Evolutionary conservation across 1,140 invertebrate species (phyloP).

Genomic region (Probaryconus sp.): DNA sequence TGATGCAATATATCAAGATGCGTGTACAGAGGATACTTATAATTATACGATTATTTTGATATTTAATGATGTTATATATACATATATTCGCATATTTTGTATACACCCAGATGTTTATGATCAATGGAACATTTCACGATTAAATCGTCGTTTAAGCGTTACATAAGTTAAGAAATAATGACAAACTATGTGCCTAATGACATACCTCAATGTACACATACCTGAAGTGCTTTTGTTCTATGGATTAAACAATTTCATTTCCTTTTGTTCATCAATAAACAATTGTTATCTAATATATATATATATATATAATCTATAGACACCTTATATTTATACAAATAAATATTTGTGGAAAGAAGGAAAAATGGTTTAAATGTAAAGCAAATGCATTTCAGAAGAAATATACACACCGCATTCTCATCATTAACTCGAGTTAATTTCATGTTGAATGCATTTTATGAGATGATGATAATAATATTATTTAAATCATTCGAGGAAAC

Average conservation of each 20-base stretch:
- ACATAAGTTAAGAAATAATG: slow-evolving; percentile 58
- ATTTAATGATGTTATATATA: slow-evolving; percentile 69
- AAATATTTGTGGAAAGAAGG: no score
- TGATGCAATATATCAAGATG: no score
- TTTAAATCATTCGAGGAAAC: slow-evolving; percentile 21
- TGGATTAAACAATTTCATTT: slow-evolving; percentile 1
- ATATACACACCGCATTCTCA: slow-evolving; percentile 64
- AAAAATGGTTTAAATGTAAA: slow-evolving; percentile 1
- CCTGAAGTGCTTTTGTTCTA: slow-evolving; percentile 63
- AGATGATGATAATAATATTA: slow-evolving; percentile 23
- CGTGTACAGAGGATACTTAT: slow-evolving; percentile 71
- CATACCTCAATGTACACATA: slow-evolving; percentile 74
- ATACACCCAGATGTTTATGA: slow-evolving; percentile 59
- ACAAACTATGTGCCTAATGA: slow-evolving; percentile 72
- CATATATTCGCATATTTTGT: slow-evolving; percentile 67
- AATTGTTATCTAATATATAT: not conserved
- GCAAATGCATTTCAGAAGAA: slow-evolving; percentile 53
- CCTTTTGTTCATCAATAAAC: no score
- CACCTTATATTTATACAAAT: not conserved
- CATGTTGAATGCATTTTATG: slow-evolving; percentile 49
- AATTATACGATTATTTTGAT: slow-evolving; percentile 68
- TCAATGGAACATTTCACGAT: slow-evolving; percentile 53
- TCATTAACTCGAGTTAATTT: slow-evolving; percentile 70
- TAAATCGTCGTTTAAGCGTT: slow-evolving; percentile 59
- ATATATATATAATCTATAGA: slow-evolving; percentile 14